These are phyloP conservation scores for Chloroceryle amazona DNA, from an alignment of 2,797 vertebrate species.

Conservation along the genomic window DNA sequence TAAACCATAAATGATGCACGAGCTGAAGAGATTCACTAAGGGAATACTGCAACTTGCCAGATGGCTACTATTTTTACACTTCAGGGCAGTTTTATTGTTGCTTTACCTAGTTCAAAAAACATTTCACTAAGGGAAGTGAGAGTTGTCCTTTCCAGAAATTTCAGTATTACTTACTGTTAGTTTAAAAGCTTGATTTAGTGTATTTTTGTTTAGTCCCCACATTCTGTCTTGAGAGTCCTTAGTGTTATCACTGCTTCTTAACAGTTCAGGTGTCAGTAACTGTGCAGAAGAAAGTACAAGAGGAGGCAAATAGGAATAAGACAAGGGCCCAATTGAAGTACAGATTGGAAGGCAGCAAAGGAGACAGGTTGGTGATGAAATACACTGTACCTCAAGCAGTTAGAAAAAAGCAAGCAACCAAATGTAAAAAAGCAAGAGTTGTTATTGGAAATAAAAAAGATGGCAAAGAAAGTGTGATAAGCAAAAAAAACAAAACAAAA, in stretches of 20 bases:
- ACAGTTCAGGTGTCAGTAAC: not conserved
- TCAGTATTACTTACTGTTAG: not conserved
- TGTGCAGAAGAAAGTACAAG: not conserved
- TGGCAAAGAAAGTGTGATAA: not conserved
- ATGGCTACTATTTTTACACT: not conserved
- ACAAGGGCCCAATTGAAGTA: not conserved
- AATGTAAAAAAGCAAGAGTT: not conserved
- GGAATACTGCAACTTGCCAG: not conserved
- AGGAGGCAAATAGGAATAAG: not conserved
- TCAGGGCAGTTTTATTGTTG: not conserved
- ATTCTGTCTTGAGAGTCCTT: not conserved
- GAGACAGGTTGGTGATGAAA: too few relatives aligned
- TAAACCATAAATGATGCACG: slow-evolving; percentile 16
- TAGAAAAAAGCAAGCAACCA: not conserved
- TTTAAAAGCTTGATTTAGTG: not conserved
- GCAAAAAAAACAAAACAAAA: not conserved
- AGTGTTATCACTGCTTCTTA: not conserved
- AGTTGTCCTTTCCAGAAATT: not conserved
- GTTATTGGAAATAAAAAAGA: not conserved
- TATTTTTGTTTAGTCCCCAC: not conserved
- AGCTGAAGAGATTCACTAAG: not conserved
- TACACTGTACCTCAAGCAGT: not conserved
- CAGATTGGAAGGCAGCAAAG: not conserved
- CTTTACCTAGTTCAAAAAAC: not conserved
- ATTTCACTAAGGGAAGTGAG: not conserved